phyloP scores from a whole-genome alignment of 1,140 invertebrate species.

The Bombus waltoni region DNA sequence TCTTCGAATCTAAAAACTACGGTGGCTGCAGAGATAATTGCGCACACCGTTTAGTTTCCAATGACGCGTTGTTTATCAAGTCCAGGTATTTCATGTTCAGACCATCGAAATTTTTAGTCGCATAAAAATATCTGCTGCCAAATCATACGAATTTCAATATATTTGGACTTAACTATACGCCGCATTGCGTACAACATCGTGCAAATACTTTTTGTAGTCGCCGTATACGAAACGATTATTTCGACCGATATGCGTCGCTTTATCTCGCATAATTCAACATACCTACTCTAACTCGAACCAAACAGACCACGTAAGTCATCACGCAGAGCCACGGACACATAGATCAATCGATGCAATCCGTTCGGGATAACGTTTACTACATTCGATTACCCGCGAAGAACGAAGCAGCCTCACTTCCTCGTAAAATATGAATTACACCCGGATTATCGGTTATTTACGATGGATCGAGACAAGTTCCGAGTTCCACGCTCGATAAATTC shows the following conservation, averaged over 20 bases:
- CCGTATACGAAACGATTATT: neutral
- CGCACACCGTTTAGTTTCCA: too few relatives aligned
- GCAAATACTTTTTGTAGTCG: neutral
- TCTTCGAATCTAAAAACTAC: too few relatives aligned
- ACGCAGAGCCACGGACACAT: neutral
- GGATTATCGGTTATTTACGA: constrained; percentile 35
- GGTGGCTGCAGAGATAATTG: too few relatives aligned
- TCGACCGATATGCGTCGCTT: neutral
- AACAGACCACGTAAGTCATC: neutral
- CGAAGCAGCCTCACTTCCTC: neutral
- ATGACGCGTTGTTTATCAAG: too few relatives aligned
- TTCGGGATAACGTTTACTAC: constrained; percentile 6
- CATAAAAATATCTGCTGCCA: too few relatives aligned
- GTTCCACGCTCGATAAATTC: neutral
- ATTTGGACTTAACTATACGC: too few relatives aligned
- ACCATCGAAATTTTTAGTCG: too few relatives aligned
- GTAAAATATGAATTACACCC: constrained; percentile 30
- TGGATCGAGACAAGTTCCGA: neutral
- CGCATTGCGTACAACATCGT: neutral
- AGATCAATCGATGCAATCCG: neutral
- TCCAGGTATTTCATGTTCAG: too few relatives aligned
- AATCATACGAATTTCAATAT: too few relatives aligned
- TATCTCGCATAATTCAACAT: neutral
- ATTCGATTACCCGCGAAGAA: constrained; percentile 53
- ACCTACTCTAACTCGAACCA: neutral